These are phyloP conservation scores for Xylocopa sonorina DNA, from an alignment of 1,140 invertebrate species.

Conservation along the genomic window DNA sequence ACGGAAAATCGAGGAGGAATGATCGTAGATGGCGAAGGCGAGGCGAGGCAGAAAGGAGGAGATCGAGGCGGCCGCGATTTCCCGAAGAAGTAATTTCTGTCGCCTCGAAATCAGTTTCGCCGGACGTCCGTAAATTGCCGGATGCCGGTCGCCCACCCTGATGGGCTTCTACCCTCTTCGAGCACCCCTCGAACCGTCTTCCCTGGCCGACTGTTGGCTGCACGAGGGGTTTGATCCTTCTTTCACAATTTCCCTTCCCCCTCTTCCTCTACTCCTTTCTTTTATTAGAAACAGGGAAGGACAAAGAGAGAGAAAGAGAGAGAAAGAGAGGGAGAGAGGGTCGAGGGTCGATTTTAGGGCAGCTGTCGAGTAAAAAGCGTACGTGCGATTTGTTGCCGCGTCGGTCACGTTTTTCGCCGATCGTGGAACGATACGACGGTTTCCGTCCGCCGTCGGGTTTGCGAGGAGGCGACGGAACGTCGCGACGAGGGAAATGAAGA, in stretches of 20 bases:
- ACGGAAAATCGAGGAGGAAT: neutral
- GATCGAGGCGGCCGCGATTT: slow-evolving; percentile 38
- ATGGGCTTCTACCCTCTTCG: slow-evolving; percentile 24
- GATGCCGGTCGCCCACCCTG: slow-evolving; percentile 37
- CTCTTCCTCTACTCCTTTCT: neutral
- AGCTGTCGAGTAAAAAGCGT: slow-evolving; percentile 26
- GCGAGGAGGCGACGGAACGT: slow-evolving; percentile 30
- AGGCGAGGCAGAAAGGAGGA: slow-evolving; percentile 9
- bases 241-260: neutral
- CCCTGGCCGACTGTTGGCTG: neutral
- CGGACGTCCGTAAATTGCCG: slow-evolving; percentile 64
- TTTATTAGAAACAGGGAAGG: too few relatives aligned
- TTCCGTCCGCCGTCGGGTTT: slow-evolving; percentile 40
- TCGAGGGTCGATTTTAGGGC: slow-evolving; percentile 3
- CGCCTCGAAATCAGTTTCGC: slow-evolving; percentile 66
- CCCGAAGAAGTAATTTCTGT: slow-evolving; percentile 64
- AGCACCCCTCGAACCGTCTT: slow-evolving; percentile 10
- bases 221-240: slow-evolving; percentile 10
- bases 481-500: slow-evolving; percentile 4
- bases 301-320: too few relatives aligned
- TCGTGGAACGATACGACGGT: slow-evolving; percentile 37
- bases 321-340: too few relatives aligned
- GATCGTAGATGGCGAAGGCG: neutral
- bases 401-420: slow-evolving; percentile 46
- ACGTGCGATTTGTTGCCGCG: slow-evolving; percentile 46